Evolutionary conservation across 1,140 invertebrate species (phyloP), one percentile per base, ranked within the genome.

Genomic region (Drosophila lacertosa): DNA sequence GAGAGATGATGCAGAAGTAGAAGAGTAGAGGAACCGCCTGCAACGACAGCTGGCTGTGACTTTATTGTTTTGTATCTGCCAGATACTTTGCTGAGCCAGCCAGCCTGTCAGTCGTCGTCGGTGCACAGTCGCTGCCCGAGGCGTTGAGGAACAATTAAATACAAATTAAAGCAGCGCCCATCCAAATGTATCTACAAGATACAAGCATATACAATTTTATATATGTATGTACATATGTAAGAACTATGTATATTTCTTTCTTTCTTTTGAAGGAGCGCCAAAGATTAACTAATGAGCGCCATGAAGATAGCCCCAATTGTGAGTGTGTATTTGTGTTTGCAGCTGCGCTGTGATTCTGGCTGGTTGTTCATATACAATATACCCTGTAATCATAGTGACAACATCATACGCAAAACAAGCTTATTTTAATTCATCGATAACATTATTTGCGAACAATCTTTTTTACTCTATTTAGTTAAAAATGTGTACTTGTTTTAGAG

Each of bases 51-150:
- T 63, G 59, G 47, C 18, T 51, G 37, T 63, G 59, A 63, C 48
- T 63, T 63, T 63, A 63, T 63, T 63, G 59, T 53, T 63, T 53
- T 53, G 59, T 53, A 53, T 63, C 59, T 62, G 45, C 32, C 58
- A 50, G 58, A 50, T 24, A 60, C 33, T 40, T 26, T 42, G 39
- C 26, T 32, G n/a, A 32, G 47, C 47, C 47, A 50, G 45, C 13
- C 11, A 26, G 32, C 6, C 35, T 15, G 16, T 2, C 20, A 40
- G 24, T 1, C n/a, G n/a, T n/a, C n/a, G n/a, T n/a, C 20, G 6
- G 11, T 20, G n/a, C 13, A 26, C 26, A 32, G 47, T 6, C 15
- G 13, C 16, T 51, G 39, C 54, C 39, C 54, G 37, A 29, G 39
- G 44, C 32, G 22, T 16, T 6, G 0, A n/a, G n/a, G n/a, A 37